A percentile compares a stretch with the other conserved stretches of the same genome.
These are phyloP conservation scores for Coecobrya sp. DNA, from an alignment of 2,888 invertebrate genomes.

Conservation along the genomic window DNA sequence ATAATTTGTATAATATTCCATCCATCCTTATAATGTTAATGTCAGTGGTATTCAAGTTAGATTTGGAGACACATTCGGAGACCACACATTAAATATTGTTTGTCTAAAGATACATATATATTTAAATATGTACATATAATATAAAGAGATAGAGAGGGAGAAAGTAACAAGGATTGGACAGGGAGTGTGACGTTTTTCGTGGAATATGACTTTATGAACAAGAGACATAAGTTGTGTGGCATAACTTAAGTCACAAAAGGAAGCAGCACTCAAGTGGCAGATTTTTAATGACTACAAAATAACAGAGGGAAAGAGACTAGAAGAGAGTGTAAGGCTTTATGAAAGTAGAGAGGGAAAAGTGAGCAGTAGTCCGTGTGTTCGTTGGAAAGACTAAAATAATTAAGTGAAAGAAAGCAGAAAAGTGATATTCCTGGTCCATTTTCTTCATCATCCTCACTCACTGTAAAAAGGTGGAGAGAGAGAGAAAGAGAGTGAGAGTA, in stretches of 20 bases:
- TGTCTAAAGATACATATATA: too few species aligned
- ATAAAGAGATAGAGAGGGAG: too few species aligned
- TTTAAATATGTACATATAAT: too few species aligned
- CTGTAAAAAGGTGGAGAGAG: not conserved
- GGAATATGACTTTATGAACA: not conserved
- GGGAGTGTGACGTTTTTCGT: not conserved
- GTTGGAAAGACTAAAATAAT: constrained; percentile 16
- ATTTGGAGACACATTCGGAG: not conserved
- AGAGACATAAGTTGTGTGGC: not conserved
- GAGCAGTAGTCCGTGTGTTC: not conserved
- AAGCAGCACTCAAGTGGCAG: constrained; percentile 68
- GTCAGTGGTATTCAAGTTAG: not conserved
- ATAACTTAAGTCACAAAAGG: constrained; percentile 48
- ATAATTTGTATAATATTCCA: not conserved
- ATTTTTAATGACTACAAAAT: constrained; percentile 76
- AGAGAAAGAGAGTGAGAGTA: not conserved
- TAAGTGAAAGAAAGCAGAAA: constrained; percentile 85
- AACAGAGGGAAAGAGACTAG: constrained; percentile 15
- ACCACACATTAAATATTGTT: not conserved
- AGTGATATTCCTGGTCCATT: constrained; percentile 68
- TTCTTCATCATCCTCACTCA: constrained; percentile 69
- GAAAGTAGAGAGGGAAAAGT: not conserved
- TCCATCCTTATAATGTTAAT: not conserved
- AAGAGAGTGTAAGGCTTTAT: not conserved
- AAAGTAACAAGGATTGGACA: not conserved